A percentile compares a stretch with the other conserved stretches of the same genome.
phyloP scores from a whole-genome alignment of 2,888 invertebrate genomes.

The Apomyelois bistriatella region DNA sequence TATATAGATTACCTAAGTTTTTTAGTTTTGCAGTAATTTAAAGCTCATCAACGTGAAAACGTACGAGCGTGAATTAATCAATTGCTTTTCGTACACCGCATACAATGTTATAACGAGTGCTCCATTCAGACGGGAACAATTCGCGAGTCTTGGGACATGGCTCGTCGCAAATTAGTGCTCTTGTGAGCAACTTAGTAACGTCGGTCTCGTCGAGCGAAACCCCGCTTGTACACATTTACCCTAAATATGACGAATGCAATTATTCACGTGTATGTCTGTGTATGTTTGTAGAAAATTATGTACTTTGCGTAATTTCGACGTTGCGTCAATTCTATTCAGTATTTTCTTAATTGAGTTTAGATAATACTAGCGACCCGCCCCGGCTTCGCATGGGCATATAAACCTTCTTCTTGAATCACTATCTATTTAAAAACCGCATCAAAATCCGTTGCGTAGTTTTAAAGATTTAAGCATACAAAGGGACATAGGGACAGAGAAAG shows the following conservation, averaged over 20 bases:
- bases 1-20: no score
- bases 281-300: conserved; percentile 7
- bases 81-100: not conserved
- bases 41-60: not conserved
- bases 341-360: not conserved
- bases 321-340: not conserved
- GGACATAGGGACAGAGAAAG: no score
- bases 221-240: conserved; percentile 2
- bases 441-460: no score
- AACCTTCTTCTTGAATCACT: no score
- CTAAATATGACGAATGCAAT: conserved; percentile 12
- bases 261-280: conserved; percentile 9
- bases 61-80: not conserved
- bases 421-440: no score
- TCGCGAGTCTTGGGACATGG: conserved; percentile 21
- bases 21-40: no score
- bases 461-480: no score
- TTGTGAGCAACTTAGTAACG: conserved; percentile 23
- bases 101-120: conserved; percentile 10
- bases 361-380: no score
- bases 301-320: not conserved
- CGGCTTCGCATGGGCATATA: no score
- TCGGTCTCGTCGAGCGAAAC: conserved; percentile 2
- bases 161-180: conserved; percentile 26
- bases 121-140: conserved; percentile 15